Evolutionary conservation across 2,888 invertebrate species (phyloP).

Genomic region (Seira sanloemensis): DNA sequence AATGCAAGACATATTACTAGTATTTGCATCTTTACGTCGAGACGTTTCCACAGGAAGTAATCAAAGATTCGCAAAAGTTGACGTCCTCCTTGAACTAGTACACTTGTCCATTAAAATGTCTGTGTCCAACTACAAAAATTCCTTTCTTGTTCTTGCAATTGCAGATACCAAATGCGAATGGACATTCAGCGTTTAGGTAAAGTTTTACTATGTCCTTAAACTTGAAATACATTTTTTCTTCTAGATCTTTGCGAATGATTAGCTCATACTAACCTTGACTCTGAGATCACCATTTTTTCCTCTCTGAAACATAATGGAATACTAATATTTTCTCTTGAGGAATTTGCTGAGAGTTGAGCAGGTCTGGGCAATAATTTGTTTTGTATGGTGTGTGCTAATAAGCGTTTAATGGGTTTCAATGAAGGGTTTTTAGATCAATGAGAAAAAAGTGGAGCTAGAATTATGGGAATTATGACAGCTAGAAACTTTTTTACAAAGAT

Average conservation of each 20-base stretch:
- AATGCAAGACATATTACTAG: neutral
- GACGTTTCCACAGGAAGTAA: neutral
- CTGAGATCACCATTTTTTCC: too few species aligned
- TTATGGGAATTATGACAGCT: too few species aligned
- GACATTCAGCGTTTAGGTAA: neutral
- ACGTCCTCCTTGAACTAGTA: neutral
- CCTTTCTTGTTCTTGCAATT: neutral
- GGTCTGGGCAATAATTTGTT: neutral
- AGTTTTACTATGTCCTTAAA: constrained; percentile 1
- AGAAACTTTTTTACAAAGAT: too few species aligned
- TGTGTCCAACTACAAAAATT: neutral
- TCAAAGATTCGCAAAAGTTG: neutral
- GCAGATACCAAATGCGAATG: neutral
- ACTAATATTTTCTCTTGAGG: neutral
- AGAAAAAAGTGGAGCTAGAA: too few species aligned
- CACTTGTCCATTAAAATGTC: neutral
- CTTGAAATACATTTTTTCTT: constrained; percentile 16
- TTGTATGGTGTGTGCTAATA: neutral
- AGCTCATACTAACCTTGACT: constrained; percentile 5
- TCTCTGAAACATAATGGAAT: too few species aligned
- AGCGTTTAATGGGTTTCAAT: neutral
- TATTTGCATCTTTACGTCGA: neutral
- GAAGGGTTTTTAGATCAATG: too few species aligned
- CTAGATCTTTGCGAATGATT: neutral
- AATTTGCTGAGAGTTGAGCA: neutral